Conservation (phyloP, 2,113 vertebrate genomes). For the Pterocles gutturalis region DNA sequence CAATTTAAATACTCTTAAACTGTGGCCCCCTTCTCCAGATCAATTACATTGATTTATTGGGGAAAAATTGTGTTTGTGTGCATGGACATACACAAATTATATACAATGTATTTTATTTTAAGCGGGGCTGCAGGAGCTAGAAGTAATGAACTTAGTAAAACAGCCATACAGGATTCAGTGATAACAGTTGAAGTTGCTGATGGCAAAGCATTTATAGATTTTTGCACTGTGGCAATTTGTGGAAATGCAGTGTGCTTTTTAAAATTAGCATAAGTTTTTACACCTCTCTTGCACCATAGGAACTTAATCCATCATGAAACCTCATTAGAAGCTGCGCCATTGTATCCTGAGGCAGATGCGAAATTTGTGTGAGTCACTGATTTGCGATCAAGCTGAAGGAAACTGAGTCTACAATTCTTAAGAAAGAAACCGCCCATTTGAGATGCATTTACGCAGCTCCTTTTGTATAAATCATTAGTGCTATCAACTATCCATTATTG, state of each 20-base stretch:
- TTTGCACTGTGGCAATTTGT: not conserved
- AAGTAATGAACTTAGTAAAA: not conserved
- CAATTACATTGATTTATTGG: not conserved
- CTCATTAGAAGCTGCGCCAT: not conserved
- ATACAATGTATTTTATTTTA: not conserved
- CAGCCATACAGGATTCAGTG: not conserved
- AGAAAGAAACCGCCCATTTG: not conserved
- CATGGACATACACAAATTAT: not conserved
- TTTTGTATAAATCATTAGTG: slow-evolving; percentile 59
- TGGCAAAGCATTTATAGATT: not conserved
- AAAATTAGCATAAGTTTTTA: not conserved
- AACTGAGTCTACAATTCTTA: slow-evolving; percentile 29
- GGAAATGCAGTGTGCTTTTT: not conserved
- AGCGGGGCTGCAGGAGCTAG: not conserved
- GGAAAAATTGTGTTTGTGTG: not conserved
- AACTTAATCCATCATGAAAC: slow-evolving; percentile 19
- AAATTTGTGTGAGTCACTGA: slow-evolving; percentile 46
- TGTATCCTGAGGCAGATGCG: slow-evolving; percentile 45
- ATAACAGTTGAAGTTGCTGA: not conserved
- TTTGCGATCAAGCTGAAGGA: slow-evolving; percentile 33
- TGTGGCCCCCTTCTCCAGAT: not conserved
- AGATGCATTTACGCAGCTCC: slow-evolving; percentile 42
- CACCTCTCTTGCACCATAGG: not conserved
- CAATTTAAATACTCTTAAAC: not conserved
- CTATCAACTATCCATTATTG: slow-evolving; percentile 54